Evolutionary conservation across 2,113 vertebrate species (phyloP).

Genomic region (Periophthalmus modestus): DNA sequence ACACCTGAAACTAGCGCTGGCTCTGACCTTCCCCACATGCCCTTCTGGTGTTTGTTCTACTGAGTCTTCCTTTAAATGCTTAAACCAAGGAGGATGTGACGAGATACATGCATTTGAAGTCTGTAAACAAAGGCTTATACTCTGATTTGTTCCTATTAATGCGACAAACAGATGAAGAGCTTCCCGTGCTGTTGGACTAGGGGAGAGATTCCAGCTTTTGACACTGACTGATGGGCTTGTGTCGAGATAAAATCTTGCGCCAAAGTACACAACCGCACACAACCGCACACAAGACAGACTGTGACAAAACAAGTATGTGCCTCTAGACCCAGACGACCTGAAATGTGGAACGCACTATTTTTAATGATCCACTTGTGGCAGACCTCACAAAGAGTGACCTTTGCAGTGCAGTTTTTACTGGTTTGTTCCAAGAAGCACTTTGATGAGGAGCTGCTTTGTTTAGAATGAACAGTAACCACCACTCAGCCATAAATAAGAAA

Average conservation of each 20-base stretch:
- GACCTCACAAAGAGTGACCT: constrained; percentile 21
- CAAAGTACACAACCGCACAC: constrained; percentile 11
- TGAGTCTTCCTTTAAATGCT: constrained; percentile 6
- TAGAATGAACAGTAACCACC: neutral
- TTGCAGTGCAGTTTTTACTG: constrained; percentile 3
- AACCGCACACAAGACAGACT: constrained; percentile 16
- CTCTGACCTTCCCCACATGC: neutral
- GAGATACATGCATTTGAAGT: constrained; percentile 40
- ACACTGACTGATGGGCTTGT: constrained; percentile 47
- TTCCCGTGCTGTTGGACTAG: neutral
- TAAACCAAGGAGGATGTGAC: constrained; percentile 21
- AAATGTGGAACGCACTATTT: neutral
- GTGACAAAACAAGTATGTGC: constrained; percentile 22
- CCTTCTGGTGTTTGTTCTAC: constrained; percentile 23
- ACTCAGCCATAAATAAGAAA: neutral
- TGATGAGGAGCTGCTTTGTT: constrained; percentile 1
- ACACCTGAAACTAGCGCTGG: constrained; percentile 35
- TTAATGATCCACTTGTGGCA: constrained; percentile 10
- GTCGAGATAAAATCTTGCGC: constrained; percentile 45
- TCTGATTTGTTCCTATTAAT: neutral
- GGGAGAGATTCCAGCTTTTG: constrained; percentile 34
- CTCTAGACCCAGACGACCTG: constrained; percentile 6
- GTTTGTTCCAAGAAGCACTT: constrained; percentile 5
- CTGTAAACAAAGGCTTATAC: constrained; percentile 28
- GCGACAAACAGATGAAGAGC: constrained; percentile 12